Conservation (phyloP, 2,113 vertebrate genomes). For the Pygoscelis antarcticus region DNA sequence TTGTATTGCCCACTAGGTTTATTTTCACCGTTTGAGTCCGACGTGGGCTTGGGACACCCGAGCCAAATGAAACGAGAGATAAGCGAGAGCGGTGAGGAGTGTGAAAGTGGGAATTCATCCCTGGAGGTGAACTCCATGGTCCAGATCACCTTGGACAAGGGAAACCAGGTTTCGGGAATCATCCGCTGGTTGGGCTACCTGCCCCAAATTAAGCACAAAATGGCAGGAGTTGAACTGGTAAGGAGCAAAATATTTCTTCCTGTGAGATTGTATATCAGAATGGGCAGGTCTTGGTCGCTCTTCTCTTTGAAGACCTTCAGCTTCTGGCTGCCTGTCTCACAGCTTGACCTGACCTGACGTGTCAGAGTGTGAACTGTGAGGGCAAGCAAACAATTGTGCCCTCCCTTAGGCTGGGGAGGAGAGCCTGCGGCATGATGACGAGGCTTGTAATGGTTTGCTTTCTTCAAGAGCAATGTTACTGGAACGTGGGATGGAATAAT, state of each 20-base stretch:
- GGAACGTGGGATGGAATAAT: background rate
- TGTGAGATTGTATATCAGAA: background rate
- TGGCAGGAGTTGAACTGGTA: conserved; percentile 87
- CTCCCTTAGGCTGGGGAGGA: background rate
- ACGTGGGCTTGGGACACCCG: background rate
- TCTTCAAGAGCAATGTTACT: background rate
- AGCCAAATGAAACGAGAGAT: background rate
- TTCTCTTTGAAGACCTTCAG: background rate
- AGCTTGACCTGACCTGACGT: background rate
- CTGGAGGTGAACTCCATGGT: conserved; percentile 80
- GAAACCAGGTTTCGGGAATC: conserved; percentile 71
- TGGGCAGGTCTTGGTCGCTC: background rate
- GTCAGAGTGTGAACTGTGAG: background rate
- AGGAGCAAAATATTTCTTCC: background rate
- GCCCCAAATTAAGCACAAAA: conserved; percentile 26
- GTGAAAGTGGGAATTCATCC: background rate
- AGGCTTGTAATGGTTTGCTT: background rate
- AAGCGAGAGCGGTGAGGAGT: background rate
- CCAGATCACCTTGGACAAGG: conserved; percentile 73
- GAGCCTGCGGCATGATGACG: accelerated
- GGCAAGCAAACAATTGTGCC: background rate
- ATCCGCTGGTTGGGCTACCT: conserved; percentile 85
- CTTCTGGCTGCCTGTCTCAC: background rate
- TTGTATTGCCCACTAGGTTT: background rate
- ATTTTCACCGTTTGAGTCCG: background rate